phyloP scores from a whole-genome alignment of 2,113 vertebrate species.

The Scartelaos histophorus region DNA sequence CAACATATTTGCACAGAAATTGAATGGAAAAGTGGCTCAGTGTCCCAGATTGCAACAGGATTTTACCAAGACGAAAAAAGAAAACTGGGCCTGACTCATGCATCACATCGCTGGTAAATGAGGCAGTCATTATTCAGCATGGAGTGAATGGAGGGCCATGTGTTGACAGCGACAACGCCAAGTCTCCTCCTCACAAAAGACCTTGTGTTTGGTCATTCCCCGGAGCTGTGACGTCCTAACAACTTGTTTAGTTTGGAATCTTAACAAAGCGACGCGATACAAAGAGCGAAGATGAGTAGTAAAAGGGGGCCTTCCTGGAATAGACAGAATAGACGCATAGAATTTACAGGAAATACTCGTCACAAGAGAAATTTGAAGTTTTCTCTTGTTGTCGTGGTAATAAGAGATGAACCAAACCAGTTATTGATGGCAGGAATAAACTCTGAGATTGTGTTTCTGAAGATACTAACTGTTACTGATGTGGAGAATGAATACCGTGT shows the following conservation, averaged over 20 bases:
- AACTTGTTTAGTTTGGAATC: not conserved
- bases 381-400: not conserved
- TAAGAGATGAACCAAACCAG: not conserved
- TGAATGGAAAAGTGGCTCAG: slow-evolving; percentile 19
- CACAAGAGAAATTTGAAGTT: not conserved
- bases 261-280: not conserved
- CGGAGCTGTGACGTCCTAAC: slow-evolving; percentile 18
- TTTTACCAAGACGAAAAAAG: slow-evolving; percentile 40
- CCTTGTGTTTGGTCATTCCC: slow-evolving; percentile 17
- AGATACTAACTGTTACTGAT: too few species aligned
- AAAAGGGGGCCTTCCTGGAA: not conserved
- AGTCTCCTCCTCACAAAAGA: slow-evolving; percentile 48
- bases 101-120: slow-evolving; percentile 58
- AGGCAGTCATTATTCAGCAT: slow-evolving; percentile 43
- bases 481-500: too few species aligned
- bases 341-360: not conserved
- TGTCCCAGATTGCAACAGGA: slow-evolving; percentile 29
- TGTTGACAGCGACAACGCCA: slow-evolving; percentile 17
- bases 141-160: slow-evolving; percentile 49
- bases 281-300: not conserved
- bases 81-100: slow-evolving; percentile 53
- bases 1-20: not conserved
- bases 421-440: too few species aligned
- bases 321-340: not conserved
- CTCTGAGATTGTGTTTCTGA: too few species aligned